Evolutionary conservation across 2,888 invertebrate genomes (phyloP).

Genomic region (Lycocerus yunnanus): DNA sequence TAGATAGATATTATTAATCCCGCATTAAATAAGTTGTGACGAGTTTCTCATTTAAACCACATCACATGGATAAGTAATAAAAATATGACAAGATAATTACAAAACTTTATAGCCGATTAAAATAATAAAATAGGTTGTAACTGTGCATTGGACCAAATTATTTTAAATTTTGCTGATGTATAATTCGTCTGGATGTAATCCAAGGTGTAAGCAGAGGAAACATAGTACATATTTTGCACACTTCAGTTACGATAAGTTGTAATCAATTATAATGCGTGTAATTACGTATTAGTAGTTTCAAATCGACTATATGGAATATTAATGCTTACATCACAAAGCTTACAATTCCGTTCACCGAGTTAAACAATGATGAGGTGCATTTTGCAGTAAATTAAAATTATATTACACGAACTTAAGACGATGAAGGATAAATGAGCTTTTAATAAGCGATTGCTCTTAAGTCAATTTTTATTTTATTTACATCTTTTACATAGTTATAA

Average conservation of each 20-base stretch:
- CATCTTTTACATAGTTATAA: slow-evolving; percentile 29
- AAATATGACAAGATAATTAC: neutral
- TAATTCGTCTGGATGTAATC: neutral
- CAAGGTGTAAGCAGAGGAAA: no score
- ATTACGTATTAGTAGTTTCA: neutral
- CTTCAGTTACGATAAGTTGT: neutral
- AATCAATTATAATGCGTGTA: neutral
- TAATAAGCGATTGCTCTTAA: slow-evolving; percentile 28
- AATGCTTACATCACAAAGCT: neutral
- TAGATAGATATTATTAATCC: neutral
- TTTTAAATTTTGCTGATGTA: neutral
- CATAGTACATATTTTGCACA: neutral
- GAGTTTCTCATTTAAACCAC: neutral
- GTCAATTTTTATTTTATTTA: slow-evolving; percentile 27
- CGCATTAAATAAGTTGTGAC: neutral
- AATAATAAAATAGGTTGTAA: neutral
- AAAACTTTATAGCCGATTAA: neutral
- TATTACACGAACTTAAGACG: slow-evolving; percentile 15
- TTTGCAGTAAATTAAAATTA: slow-evolving; percentile 6
- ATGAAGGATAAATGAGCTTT: slow-evolving; percentile 32
- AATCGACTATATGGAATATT: neutral
- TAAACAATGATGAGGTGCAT: neutral
- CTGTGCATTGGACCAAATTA: neutral
- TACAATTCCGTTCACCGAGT: neutral
- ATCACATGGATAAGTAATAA: neutral